Evolutionary conservation across 2,113 vertebrate genomes (phyloP).

Genomic region (Microcebus murinus): DNA sequence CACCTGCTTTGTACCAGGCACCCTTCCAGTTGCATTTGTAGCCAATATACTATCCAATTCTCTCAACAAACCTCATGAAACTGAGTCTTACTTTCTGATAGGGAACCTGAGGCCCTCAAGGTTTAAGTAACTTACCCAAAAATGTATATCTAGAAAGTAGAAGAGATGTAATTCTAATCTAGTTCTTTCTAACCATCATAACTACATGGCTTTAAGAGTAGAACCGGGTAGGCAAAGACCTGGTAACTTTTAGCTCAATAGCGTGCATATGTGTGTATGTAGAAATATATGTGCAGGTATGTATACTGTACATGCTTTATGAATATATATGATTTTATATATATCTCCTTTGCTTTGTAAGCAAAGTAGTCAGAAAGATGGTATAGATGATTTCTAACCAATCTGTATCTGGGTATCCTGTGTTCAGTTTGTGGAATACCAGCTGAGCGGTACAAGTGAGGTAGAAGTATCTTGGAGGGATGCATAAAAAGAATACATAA

Average conservation of each 20-base stretch:
- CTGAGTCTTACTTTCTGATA: neutral
- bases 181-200: neutral
- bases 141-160: neutral
- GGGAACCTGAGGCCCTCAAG: neutral
- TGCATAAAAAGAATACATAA: neutral
- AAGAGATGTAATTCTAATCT: conserved; percentile 8
- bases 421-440: neutral
- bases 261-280: neutral
- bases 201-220: neutral
- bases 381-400: neutral
- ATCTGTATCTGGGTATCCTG: neutral
- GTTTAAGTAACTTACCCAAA: neutral
- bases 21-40: neutral
- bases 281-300: neutral
- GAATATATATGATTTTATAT: neutral
- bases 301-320: neutral
- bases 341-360: neutral
- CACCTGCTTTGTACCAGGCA: neutral
- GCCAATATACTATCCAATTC: neutral
- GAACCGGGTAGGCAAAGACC: neutral
- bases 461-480: neutral
- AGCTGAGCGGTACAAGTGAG: neutral
- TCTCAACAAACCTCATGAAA: neutral
- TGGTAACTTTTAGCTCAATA: neutral
- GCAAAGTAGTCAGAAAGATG: neutral